Evolutionary conservation across 2,888 invertebrate genomes (phyloP), one percentile per base, ranked within the genome.

Genomic region (Eulithis prunata): DNA sequence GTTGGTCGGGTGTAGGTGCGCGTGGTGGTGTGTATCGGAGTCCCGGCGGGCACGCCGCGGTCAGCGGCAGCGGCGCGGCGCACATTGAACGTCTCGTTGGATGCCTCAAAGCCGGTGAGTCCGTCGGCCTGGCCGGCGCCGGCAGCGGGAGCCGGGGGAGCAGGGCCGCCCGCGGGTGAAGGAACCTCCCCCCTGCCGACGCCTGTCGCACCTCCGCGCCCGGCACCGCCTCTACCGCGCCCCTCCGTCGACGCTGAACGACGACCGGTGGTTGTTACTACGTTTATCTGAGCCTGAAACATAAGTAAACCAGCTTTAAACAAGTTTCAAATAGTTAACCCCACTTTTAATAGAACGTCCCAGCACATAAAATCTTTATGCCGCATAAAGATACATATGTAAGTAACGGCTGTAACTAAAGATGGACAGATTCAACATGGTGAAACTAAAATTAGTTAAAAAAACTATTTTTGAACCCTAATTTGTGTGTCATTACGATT

Each of bases 281-380:
- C 85, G 70, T 88, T 89, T 45, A 89, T 84, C 46, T 88, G 88
- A 7, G 86, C 83, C 87, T 90, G 74, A 11, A 54, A 51, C 41
- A 28, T 7, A 64, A 12, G 1, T n/a, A 36, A 13, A 8, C 47
- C 56, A 38, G 32, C 32, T 32, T 21, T 21, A 21, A 21, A 32
- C 32, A 32, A 32, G 32, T 32, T 32, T 32, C 6, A 32, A 4
- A 32, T 2, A 32, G 6, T 3, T 32, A 32, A 32, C 32, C 32
- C 4, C 32, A 32, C 32, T 32, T 32, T 32, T 6, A 32, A 32
- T 32, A 6, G 32, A 32, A 32, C 32, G 2, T 32, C 32, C 32
- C 4, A 32, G 32, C 32, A 32, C 32, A 6, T 32, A 4, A 3
- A 6, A 32, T 5, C 1, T 32, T 32, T 32, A 1, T 32, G 6